Evolutionary conservation across 2,888 invertebrate genomes (phyloP).

Genomic region (Macrosiphum euphorbiae): DNA sequence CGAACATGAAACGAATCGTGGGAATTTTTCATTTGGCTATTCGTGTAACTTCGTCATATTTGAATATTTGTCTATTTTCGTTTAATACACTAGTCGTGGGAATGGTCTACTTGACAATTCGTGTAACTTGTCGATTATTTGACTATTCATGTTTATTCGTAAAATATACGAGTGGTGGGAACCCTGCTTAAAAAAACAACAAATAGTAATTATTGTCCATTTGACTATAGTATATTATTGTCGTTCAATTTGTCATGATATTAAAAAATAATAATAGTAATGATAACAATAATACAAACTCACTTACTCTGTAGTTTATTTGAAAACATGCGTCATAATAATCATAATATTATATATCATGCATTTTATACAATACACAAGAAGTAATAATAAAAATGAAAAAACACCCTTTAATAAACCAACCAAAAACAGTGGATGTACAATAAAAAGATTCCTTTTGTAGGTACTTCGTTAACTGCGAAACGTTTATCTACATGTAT

Average conservation of each 20-base stretch:
- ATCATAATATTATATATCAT: not conserved
- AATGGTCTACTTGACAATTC: too few relatives aligned
- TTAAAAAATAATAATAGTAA: not conserved
- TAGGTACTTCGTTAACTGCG: constrained; percentile 14
- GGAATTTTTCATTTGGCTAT: too few relatives aligned
- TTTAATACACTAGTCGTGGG: too few relatives aligned
- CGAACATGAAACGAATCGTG: too few relatives aligned
- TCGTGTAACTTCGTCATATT: too few relatives aligned
- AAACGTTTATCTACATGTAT: not conserved
- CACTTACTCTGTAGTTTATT: not conserved
- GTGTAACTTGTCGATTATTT: too few relatives aligned
- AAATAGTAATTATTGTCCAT: not conserved
- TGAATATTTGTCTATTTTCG: too few relatives aligned
- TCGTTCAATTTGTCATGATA: not conserved
- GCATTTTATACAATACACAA: not conserved
- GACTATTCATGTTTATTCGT: too few relatives aligned
- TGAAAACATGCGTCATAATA: not conserved
- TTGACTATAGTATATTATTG: not conserved
- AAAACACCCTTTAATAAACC: not conserved
- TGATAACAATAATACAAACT: not conserved
- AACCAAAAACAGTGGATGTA: not conserved
- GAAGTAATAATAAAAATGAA: not conserved
- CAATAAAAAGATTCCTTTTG: not conserved
- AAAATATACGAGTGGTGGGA: too few relatives aligned
- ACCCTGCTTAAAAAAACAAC: not conserved